Base-by-base conservation (phyloP, 1,140 invertebrate genomes). In the Teleogryllus occipitalis region DNA sequence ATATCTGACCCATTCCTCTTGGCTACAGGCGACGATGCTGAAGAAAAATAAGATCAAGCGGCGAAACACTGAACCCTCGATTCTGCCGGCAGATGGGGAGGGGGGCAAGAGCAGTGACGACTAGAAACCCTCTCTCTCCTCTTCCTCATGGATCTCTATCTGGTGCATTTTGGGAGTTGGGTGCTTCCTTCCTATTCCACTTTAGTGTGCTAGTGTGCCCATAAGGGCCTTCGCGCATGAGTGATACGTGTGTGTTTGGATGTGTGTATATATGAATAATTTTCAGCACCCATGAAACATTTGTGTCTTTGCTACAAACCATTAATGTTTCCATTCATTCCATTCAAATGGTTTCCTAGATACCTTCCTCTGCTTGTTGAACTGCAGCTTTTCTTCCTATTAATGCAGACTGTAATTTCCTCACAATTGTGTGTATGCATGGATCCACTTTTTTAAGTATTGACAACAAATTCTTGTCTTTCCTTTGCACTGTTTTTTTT, bases 31-130 rank as follows among this genome's bases (percentile, higher is more conserved):
- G 86, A 95, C 93, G 85, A 95, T 95, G 93, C 91, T 97, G 89
- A 96, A 96, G 93, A 96, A 97, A 93, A 96, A 91, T 89, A 97
- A 97, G 91, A 96, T 96, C 89, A 96, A 95, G 90, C 90, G 95
- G 85, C 92, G 95, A 83, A 94, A 96, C 87, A 96, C 95, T 82
- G 93, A 95, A 89, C 92, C 93, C 83, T 92, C 93, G 85, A 93
- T 94, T 86, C 89, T 90, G 83, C 90, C 92, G 83, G 89, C 91
- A 85, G 89, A 90, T 86, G 89, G 89, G 87, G 89, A 90, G 88
- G 89, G 89, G 87, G 88, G 88, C 85, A 89, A 88, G 86, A 89
- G 87, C 85, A 88, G 88, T 82, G 88, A 90, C 84, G 89, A 90
- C 82, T 88, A 87, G 85, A 86, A 82, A 85, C 18, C 47, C 76